Evolutionary conservation across 1,140 invertebrate genomes (phyloP), one percentile per base, ranked within the genome.

Genomic region (Drosophila parabipectinata): DNA sequence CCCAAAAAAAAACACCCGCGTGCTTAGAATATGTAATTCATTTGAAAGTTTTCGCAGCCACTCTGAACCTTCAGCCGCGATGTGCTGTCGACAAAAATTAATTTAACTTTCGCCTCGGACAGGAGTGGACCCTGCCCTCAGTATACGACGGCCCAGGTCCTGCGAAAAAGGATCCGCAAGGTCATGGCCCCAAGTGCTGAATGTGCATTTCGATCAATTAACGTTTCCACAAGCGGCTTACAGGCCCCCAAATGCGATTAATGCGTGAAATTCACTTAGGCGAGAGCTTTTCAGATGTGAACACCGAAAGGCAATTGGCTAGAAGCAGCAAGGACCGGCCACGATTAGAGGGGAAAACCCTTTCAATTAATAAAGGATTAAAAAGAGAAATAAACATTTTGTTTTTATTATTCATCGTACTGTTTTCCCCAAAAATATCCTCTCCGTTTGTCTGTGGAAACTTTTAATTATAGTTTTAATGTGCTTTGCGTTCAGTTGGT

Each of bases 1-100:
- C 39, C 26, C 30, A 28, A 3, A 21, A 53, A 39, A 62, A 28
- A 28, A 28, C 51, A 69, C 54, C 64, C 60, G 79, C 67, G 79
- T 88, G 83, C 75, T 82, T 72, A 66, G 83, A 87, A 87, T 87
- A 58, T 84, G 82, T 85, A 87, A 88, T 88, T 88, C 83, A 79
- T 77, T 79, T 66, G 72, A 87, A 87, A 82, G 79, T 77, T 77
- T 82, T 79, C 24, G 41, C 50, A 37, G 50, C 14, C 21, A n/a
- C 24, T 32, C 37, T 26, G 14, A 7, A 45, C 9, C 15, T 6
- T 51, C 58, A 8, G 52, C 7, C 53, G 47, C 45, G 53, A 56
- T 62, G 51, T 39, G 71, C 74, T 75, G 78, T 78, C 74, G 64
- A 81, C 74, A 72, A 56, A 85, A 87, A 85, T 85, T 85, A 78